Evolutionary conservation across 2,888 invertebrate genomes (phyloP).

Genomic region (Agrochola litura): DNA sequence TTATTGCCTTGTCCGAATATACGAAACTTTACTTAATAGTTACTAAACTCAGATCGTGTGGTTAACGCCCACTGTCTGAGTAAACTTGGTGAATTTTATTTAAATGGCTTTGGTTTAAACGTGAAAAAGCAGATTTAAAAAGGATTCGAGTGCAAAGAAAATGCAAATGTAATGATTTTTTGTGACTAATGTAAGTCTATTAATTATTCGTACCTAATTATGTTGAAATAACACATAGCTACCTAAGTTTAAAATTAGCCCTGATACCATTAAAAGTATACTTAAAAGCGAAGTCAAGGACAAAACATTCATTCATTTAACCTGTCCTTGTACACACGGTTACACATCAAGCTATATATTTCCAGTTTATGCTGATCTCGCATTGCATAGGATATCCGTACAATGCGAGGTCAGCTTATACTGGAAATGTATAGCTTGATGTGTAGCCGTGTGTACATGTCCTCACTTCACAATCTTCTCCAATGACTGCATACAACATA

Average conservation of each 20-base stretch:
- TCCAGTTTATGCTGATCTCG: no score
- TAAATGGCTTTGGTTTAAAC: not conserved
- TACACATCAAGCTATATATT: no score
- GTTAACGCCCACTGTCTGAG: conserved; percentile 30
- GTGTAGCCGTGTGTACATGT: no score
- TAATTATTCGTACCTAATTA: not conserved
- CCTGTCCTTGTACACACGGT: no score
- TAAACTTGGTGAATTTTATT: conserved; percentile 16
- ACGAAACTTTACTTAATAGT: conserved; percentile 54
- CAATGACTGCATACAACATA: conserved; percentile 22
- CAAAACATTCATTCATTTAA: conserved; percentile 9
- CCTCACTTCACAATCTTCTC: conserved; percentile 9
- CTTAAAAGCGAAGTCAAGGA: conserved; percentile 3
- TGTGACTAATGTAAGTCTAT: not conserved
- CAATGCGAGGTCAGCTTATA: no score
- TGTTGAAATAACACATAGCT: not conserved
- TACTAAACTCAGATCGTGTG: conserved; percentile 34
- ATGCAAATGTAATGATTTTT: not conserved
- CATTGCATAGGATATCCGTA: no score
- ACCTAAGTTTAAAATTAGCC: not conserved
- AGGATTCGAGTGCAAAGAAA: not conserved
- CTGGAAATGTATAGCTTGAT: no score
- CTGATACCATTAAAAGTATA: conserved; percentile 15
- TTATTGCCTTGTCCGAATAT: conserved; percentile 56
- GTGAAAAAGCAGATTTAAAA: not conserved